Percentiles rank a stretch among this genome's conserved stretches.
These are phyloP conservation scores for Gambusia affinis DNA, from an alignment of 2,113 vertebrate species.

Conservation along the genomic window DNA sequence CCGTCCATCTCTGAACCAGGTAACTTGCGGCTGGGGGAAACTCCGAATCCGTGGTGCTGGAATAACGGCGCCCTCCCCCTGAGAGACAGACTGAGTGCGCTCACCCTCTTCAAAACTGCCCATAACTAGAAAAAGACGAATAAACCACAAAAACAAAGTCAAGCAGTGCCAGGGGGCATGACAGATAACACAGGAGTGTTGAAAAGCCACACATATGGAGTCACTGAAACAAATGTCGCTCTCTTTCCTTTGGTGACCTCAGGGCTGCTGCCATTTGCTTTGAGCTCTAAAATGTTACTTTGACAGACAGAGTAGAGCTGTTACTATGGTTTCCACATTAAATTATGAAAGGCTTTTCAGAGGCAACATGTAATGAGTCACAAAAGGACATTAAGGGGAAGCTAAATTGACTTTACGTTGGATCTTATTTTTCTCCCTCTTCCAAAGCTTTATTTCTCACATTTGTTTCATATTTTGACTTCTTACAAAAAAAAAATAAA, in stretches of 20 bases:
- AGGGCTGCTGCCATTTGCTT: slow-evolving; percentile 45
- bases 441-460: slow-evolving; percentile 26
- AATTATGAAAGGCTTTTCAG: slow-evolving; percentile 28
- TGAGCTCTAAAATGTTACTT: slow-evolving; percentile 23
- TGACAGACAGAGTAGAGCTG: slow-evolving; percentile 48
- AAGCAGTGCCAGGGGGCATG: not conserved
- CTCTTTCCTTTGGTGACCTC: slow-evolving; percentile 23
- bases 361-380: slow-evolving; percentile 44
- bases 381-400: slow-evolving; percentile 51
- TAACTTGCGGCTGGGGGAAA: slow-evolving; percentile 96
- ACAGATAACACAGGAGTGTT: not conserved
- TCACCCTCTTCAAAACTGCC: slow-evolving; percentile 93
- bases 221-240: not conserved
- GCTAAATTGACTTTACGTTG: slow-evolving; percentile 43
- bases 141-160: not conserved
- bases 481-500: slow-evolving; percentile 1
- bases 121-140: slow-evolving; percentile 83
- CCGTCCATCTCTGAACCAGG: slow-evolving; percentile 94
- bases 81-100: slow-evolving; percentile 85
- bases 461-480: slow-evolving; percentile 37
- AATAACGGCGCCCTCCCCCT: slow-evolving; percentile 91
- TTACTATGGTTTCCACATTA: slow-evolving; percentile 64
- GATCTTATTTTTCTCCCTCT: slow-evolving; percentile 47
- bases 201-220: not conserved
- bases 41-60: slow-evolving; percentile 89